Evolutionary conservation across 2,113 vertebrate genomes (phyloP).

Genomic region (Bucco capensis): DNA sequence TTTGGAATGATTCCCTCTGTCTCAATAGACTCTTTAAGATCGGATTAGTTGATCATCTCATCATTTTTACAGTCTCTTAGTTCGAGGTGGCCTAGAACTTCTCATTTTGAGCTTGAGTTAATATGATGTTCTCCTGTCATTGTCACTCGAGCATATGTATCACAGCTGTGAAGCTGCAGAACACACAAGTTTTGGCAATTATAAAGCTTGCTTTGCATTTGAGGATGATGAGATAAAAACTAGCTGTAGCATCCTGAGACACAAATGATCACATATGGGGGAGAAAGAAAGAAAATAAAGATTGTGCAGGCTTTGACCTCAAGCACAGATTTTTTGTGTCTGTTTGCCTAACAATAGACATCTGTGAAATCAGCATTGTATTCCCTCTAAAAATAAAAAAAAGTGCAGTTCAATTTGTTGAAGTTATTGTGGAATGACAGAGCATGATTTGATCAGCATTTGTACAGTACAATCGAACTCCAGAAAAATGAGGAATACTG

Average conservation of each 20-base stretch:
- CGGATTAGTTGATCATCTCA: neutral
- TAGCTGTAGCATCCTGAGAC: neutral
- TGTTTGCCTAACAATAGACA: constrained; percentile 25
- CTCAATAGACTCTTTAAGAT: constrained; percentile 27
- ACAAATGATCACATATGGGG: neutral
- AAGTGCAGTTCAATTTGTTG: neutral
- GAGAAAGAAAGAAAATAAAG: constrained; percentile 32
- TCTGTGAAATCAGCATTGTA: constrained; percentile 19
- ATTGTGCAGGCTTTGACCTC: constrained; percentile 16
- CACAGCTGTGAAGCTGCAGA: constrained; percentile 33
- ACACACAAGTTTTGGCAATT: neutral
- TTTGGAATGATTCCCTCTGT: neutral
- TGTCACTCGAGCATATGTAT: constrained; percentile 29
- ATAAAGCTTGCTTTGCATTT: neutral
- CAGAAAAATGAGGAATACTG: constrained; percentile 18
- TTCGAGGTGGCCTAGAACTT: neutral
- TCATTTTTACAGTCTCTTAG: neutral
- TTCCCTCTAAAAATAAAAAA: neutral
- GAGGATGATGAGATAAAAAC: constrained; percentile 30
- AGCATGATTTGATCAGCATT: neutral
- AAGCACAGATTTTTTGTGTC: constrained; percentile 32
- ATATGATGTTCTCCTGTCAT: constrained; percentile 18
- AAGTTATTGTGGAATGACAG: neutral
- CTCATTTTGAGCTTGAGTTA: constrained; percentile 26
- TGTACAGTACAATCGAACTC: neutral